Percentiles rank a stretch among this genome's conserved stretches.
Conservation (phyloP, 2,113 vertebrate species). For the Strix aluco region DNA sequence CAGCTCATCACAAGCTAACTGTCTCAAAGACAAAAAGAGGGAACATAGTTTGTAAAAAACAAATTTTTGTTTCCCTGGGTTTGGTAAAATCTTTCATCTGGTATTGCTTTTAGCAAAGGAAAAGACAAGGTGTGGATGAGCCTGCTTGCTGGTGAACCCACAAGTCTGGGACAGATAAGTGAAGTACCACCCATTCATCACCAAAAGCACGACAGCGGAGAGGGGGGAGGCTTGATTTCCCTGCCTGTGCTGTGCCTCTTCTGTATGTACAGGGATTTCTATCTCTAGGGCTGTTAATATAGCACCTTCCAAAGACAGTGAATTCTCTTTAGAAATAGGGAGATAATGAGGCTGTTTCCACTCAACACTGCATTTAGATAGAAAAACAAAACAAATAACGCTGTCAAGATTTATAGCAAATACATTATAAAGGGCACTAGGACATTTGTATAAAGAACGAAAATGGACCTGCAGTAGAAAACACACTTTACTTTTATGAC, state of each 20-base stretch:
- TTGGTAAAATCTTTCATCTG: neutral
- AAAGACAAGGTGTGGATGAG: neutral
- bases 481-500: constrained; percentile 63
- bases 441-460: constrained; percentile 57
- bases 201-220: neutral
- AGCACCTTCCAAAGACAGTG: neutral
- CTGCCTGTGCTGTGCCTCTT: neutral
- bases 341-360: constrained; percentile 57
- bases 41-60: neutral
- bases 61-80: neutral
- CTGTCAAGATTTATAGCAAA: constrained; percentile 51
- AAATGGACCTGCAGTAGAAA: constrained; percentile 54
- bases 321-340: neutral
- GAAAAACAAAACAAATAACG: constrained; percentile 51
- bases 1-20: neutral
- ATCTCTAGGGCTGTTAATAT: constrained; percentile 12
- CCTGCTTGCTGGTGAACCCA: neutral
- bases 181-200: neutral
- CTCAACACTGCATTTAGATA: constrained; percentile 2
- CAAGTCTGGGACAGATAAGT: neutral
- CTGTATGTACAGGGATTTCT: neutral
- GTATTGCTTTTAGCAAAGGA: neutral
- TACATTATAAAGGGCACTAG: constrained; percentile 59
- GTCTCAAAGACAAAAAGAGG: neutral
- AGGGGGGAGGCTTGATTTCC: neutral